A percentile compares a stretch with the other conserved stretches of the same genome.
Conservation (phyloP, 2,113 vertebrate genomes). For the Cardinalis cardinalis region DNA sequence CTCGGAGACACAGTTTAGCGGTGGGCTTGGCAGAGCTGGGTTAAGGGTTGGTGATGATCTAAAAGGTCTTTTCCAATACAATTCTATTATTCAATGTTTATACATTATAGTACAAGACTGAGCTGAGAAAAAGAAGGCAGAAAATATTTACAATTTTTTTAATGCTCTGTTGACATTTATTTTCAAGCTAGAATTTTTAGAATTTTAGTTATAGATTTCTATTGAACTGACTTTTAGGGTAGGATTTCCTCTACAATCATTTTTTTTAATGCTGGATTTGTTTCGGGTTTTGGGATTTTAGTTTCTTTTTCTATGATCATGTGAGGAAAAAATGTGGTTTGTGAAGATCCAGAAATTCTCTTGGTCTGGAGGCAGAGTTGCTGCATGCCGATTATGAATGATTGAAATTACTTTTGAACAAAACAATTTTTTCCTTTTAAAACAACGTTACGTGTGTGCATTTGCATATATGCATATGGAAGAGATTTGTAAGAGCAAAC, state of each 20-base stretch:
- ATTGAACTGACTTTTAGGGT: neutral
- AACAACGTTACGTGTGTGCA: rapidly evolving
- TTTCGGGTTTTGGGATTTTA: rapidly evolving
- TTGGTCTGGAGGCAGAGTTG: neutral
- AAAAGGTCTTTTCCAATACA: neutral
- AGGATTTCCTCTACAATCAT: rapidly evolving
- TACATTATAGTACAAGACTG: neutral
- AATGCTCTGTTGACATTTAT: neutral
- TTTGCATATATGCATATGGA: neutral
- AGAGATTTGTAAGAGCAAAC: neutral
- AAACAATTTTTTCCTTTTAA: neutral
- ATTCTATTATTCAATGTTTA: neutral
- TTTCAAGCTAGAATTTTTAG: neutral
- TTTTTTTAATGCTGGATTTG: neutral
- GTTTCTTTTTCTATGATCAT: neutral
- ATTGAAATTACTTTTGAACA: neutral
- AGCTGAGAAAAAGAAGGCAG: neutral
- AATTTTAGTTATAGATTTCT: neutral
- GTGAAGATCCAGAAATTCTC: neutral
- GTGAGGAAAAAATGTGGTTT: neutral
- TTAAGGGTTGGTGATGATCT: neutral
- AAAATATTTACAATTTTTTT: neutral
- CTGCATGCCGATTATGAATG: neutral
- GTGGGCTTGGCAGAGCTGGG: neutral
- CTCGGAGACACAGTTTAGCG: neutral